Evolutionary conservation across 2,113 vertebrate species (phyloP).

Genomic region (Phocoena phocoena): DNA sequence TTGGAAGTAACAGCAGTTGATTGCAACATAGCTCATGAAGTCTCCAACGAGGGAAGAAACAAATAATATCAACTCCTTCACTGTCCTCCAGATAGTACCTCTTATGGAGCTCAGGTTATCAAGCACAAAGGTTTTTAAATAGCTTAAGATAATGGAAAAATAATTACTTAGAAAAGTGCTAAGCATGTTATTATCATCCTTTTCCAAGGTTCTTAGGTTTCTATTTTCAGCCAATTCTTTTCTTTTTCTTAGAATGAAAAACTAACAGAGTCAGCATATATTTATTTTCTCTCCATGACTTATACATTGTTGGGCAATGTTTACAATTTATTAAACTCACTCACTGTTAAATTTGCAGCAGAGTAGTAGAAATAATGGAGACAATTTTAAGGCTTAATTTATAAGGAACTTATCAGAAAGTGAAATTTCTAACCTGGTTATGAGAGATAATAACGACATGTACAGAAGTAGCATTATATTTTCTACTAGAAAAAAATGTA

Average conservation of each 20-base stretch:
- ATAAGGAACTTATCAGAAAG: conserved; percentile 19
- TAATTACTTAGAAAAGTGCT: not conserved
- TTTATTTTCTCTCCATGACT: conserved; percentile 4
- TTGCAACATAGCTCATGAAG: not conserved
- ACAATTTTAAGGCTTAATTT: conserved; percentile 6
- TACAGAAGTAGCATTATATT: not conserved
- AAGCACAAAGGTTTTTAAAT: not conserved
- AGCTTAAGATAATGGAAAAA: not conserved
- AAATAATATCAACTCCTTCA: not conserved
- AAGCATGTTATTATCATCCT: not conserved
- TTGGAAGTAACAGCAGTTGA: not conserved
- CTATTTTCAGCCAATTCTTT: not conserved
- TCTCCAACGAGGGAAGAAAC: not conserved
- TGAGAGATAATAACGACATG: not conserved
- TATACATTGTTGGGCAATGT: not conserved
- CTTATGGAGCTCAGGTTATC: not conserved
- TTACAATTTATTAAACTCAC: not conserved
- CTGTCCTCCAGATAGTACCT: not conserved
- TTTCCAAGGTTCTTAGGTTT: not conserved
- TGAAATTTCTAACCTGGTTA: not conserved
- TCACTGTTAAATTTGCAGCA: conserved; percentile 2
- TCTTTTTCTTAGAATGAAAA: conserved; percentile 13
- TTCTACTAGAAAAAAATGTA: not conserved
- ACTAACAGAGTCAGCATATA: not conserved
- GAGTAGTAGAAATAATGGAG: not conserved